Percentiles rank a stretch among this genome's conserved stretches.
These are phyloP conservation scores for Bombus balteatus DNA, from an alignment of 1,140 invertebrate species.

Conservation along the genomic window DNA sequence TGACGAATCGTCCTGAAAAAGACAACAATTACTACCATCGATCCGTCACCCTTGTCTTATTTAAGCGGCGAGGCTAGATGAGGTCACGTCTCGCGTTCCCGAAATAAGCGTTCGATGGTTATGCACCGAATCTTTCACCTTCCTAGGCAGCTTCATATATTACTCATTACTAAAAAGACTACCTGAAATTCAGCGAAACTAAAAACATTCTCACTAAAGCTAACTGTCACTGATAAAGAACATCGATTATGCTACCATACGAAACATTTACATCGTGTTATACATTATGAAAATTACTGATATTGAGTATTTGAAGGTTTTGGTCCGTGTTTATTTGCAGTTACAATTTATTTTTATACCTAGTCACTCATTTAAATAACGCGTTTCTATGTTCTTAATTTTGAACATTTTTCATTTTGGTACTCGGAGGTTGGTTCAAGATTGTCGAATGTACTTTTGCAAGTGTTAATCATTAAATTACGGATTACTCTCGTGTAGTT, in stretches of 20 bases:
- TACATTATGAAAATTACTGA: not conserved
- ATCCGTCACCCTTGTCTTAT: conserved; percentile 46
- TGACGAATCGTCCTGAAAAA: conserved; percentile 20
- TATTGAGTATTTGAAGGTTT: not conserved
- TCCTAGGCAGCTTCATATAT: not conserved
- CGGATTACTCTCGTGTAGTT: not conserved
- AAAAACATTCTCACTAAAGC: not conserved
- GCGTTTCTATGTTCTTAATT: not conserved
- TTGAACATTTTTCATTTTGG: not conserved
- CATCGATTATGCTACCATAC: not conserved
- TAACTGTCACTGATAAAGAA: not conserved
- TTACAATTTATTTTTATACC: not conserved
- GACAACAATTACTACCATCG: conserved; percentile 40
- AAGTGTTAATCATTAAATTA: not conserved
- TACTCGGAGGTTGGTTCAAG: not conserved
- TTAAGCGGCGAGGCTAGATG: conserved; percentile 47
- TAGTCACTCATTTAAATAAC: not conserved
- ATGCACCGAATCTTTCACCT: conserved; percentile 43
- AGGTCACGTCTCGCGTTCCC: conserved; percentile 34
- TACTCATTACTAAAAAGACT: not conserved
- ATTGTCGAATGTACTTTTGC: not conserved
- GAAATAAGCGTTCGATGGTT: conserved; percentile 40
- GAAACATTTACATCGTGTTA: not conserved
- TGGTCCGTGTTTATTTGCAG: too few relatives aligned
- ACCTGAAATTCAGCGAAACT: not conserved